Evolutionary conservation across 2,113 vertebrate species (phyloP), one percentile per base, ranked within the genome.

Genomic region (Corythornis vintsioides): DNA sequence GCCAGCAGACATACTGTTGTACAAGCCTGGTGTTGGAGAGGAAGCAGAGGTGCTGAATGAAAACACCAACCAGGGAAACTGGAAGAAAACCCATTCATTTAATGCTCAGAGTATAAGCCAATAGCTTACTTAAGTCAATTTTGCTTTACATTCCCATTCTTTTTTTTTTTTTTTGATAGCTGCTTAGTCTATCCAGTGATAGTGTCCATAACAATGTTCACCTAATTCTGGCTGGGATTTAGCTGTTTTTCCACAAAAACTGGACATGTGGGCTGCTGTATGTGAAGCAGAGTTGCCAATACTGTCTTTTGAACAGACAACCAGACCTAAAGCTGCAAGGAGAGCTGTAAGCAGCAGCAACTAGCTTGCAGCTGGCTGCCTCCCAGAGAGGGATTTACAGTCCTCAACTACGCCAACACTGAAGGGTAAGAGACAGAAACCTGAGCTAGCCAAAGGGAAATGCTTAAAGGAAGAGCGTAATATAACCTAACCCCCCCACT

Each of bases 361-460:
- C 80, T 80, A 86, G 55, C 64, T 74, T 76, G 73, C 76, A 83
- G 67, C 47, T 93, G 89, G 92, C 92, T 92, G 65, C 31, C 15
- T 90, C 83, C 73, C 91, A 77, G 28, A 66, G 38, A 74, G 9
- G 73, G 57, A 88, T 93, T 93, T 94, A 78, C 29, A 81, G 73
- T 33, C 69, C 56, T 63, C 70, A 22, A 67, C 69, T 71, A 47
- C 4, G 3, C 80, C 81, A 90, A 3, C 15, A 4, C 33, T 59
- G 47, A 86, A 83, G 26, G 18, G 80, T 87, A 87, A 91, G 89
- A 91, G 84, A 71, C 81, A 95, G 91, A 94, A 94, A 94, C 26
- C 45, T 0, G 7, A 92, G 61, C 40, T 38, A 57, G 71, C 50
- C 87, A 79, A 82, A 75, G 90, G 91, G 88, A 95, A 94, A 93